Evolutionary conservation across 2,113 vertebrate genomes (phyloP), one percentile per base, ranked within the genome.

Genomic region (Noturus placidus): DNA sequence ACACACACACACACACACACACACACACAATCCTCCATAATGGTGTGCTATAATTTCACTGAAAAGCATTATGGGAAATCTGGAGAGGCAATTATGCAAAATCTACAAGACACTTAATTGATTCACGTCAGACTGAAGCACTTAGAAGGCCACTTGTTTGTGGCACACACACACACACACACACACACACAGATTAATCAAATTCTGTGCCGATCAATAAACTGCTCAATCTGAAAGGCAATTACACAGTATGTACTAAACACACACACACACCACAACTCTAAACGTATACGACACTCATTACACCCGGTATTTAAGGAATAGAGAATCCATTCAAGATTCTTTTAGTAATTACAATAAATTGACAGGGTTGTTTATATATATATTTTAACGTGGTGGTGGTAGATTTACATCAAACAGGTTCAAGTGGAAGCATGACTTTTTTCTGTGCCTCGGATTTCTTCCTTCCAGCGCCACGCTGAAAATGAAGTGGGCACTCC

Each of bases 131-230:
- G 42, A 10, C 52, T 22, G 2, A 72, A 63, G 50, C 63, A 84
- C 50, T 54, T 69, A 56, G 4, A 38, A 65, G 13, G 33, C 46
- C 63, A 54, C 63, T 54, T 42, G 35, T 42, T 74, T 74, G 35
- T 42, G 74, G n/a, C 82, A 83, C 42, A 33, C 83, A 72, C 15
- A 84, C 83, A 61, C n/a, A 70, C 63, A 84, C 63, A 84, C 63
- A 70, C 8, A 70, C 9, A 84, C 30, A 54, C 46, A 61, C 82
- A 14, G 59, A 54, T 74, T 72, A 84, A 84, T 84, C 67, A 72
- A 61, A 72, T 84, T 72, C 52, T 30, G 30, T 35, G 14, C 50
- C 13, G 67, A 56, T 84, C 83, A 84, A 84, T 84, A 84, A 14
- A 25, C 50, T 38, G 65, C 67, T 72, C 67, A 15, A 72, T 70